Evolutionary conservation across 2,888 invertebrate genomes (phyloP), one percentile per base, ranked within the genome.

Genomic region (Dendrolimus pini): DNA sequence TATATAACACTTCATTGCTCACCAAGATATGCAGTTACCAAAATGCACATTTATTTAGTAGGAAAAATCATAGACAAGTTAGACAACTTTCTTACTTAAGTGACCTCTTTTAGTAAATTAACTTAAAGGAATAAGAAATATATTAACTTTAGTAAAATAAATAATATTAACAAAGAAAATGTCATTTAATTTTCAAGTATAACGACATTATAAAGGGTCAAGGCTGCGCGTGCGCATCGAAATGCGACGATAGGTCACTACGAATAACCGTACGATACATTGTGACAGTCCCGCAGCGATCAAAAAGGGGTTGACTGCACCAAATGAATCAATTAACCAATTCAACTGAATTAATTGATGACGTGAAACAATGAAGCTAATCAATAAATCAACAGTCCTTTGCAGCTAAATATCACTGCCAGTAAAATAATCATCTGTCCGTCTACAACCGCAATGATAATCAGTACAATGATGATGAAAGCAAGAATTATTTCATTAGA

Each of bases 301-400:
- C 6, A 30, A 59, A 10, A 47, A 47, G 47, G 47, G 9, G 1
- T 47, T 47, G 47, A 8, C 47, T 10, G 47, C 12, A 30, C 30
- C 3, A 47, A 58, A 56, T 56, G 61, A 61, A 42, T 54, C 58
- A 58, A 41, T 61, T 59, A 58, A 55, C 54, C 55, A 59, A 61
- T 58, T 58, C 55, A 53, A n/a, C 52, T 14, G 54, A 47, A 47
- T 14, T 59, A 56, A 57, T 57, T 56, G 59, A 59, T 57, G 54
- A 59, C 55, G 47, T 47, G 47, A 47, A 9, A 47, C 47, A 47
- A 8, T 47, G 30, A 30, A 10, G 9, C 7, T 47, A 30, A 30
- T 47, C 47, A 9, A 9, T 47, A 47, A 47, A 47, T 47, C 47
- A 47, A 47, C 47, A 47, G 12, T 47, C 12, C 9, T 47, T 47